Percentiles rank a stretch among this genome's conserved stretches.
Conservation (phyloP, 2,888 invertebrate genomes). For the Rhaphigaster nebulosa region DNA sequence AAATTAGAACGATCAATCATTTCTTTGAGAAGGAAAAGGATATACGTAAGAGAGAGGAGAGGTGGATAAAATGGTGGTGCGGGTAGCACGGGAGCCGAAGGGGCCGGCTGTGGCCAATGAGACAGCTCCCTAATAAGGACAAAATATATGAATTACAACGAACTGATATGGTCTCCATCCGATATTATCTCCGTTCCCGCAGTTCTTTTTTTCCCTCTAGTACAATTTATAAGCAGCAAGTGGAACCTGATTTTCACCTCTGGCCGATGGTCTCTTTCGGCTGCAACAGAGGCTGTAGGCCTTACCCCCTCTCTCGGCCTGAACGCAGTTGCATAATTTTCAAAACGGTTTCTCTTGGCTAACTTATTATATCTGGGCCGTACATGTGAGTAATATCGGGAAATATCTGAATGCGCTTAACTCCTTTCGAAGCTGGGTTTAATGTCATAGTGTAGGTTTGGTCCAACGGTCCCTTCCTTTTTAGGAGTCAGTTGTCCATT, state of each 20-base stretch:
- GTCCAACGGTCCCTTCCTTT: neutral
- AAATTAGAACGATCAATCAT: neutral
- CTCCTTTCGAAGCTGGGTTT: neutral
- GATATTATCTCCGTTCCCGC: neutral
- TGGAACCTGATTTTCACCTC: constrained; percentile 32
- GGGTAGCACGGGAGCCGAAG: neutral
- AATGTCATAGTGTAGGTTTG: constrained; percentile 37
- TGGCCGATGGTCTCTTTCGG: neutral
- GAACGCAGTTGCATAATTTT: constrained; percentile 28
- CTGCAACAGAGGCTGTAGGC: neutral
- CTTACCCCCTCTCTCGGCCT: neutral
- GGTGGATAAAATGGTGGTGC: neutral
- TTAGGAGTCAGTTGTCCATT: neutral
- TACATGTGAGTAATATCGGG: constrained; percentile 36
- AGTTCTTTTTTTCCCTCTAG: neutral
- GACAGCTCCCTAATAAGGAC: neutral
- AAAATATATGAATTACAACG: constrained; percentile 6
- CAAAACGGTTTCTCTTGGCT: constrained; percentile 47
- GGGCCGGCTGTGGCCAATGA: neutral
- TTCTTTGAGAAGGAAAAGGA: neutral
- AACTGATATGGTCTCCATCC: neutral
- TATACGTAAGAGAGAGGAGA: neutral
- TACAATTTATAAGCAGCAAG: constrained; percentile 2
- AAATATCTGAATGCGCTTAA: constrained; percentile 31
- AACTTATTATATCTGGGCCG: constrained; percentile 44